These are phyloP conservation scores for Leptinotarsa tumamoca DNA, from an alignment of 2,888 invertebrate genomes.

Conservation along the genomic window DNA sequence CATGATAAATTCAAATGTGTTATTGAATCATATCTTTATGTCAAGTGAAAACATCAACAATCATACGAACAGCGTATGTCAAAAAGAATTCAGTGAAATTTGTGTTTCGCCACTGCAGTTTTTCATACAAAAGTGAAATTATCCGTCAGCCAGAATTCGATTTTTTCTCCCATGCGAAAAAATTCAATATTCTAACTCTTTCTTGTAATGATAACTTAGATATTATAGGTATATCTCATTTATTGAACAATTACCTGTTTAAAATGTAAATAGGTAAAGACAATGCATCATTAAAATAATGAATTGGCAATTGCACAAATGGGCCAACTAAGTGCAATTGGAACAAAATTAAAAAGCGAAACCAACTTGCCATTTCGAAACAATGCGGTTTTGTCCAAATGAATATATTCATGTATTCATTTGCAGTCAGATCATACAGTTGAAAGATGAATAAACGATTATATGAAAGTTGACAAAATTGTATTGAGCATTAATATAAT, in stretches of 20 bases:
- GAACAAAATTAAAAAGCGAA: not conserved
- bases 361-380: not conserved
- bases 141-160: not conserved
- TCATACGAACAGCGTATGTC: not conserved
- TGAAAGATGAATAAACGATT: not conserved
- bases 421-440: not conserved
- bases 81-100: not conserved
- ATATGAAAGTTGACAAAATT: not conserved
- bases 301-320: slow-evolving; percentile 29
- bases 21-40: not conserved
- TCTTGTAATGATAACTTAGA: not conserved
- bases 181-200: not conserved
- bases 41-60: not conserved
- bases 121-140: too few relatives aligned
- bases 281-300: slow-evolving; percentile 32
- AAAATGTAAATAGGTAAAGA: slow-evolving; percentile 26
- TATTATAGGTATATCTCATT: not conserved
- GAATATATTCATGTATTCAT: not conserved
- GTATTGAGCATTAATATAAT: too few relatives aligned
- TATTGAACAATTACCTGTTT: slow-evolving; percentile 28
- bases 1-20: too few relatives aligned
- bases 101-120: not conserved
- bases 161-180: too few relatives aligned
- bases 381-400: not conserved
- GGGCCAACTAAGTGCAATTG: slow-evolving; percentile 12